Percentiles rank a stretch among this genome's conserved stretches.
These are phyloP conservation scores for Sylvicapra grimmia DNA, from an alignment of 2,113 vertebrate species.

Conservation along the genomic window DNA sequence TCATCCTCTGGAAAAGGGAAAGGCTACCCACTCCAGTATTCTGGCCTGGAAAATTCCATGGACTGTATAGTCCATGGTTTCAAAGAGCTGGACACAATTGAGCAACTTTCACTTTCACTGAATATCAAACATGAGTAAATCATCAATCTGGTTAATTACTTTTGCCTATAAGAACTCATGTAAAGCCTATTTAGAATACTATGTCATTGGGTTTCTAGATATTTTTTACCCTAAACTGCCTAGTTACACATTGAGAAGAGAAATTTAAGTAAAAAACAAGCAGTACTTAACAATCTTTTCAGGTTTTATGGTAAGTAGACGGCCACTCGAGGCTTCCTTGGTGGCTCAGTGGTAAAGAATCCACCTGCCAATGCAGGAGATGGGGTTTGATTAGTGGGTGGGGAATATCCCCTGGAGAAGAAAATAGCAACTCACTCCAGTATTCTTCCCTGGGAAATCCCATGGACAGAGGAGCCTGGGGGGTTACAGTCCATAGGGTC, in stretches of 20 bases:
- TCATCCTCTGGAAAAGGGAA: not conserved
- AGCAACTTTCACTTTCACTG: not conserved
- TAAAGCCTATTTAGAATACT: not conserved
- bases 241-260: not conserved
- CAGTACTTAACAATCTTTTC: not conserved
- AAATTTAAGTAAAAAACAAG: not conserved
- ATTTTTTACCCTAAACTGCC: not conserved
- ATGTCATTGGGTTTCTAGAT: not conserved
- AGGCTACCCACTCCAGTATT: not conserved
- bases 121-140: not conserved
- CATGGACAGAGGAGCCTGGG: not conserved
- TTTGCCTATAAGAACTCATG: not conserved
- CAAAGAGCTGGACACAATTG: not conserved
- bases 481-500: not conserved
- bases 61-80: not conserved
- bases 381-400: not conserved
- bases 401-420: not conserved
- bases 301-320: not conserved
- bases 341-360: not conserved
- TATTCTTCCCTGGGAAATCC: not conserved
- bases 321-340: not conserved
- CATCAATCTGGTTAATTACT: not conserved
- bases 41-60: not conserved
- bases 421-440: not conserved
- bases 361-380: not conserved